A percentile compares a stretch with the other conserved stretches of the same genome.
Conservation (phyloP, 2,797 vertebrate genomes). For the Epinephelus awoara region DNA sequence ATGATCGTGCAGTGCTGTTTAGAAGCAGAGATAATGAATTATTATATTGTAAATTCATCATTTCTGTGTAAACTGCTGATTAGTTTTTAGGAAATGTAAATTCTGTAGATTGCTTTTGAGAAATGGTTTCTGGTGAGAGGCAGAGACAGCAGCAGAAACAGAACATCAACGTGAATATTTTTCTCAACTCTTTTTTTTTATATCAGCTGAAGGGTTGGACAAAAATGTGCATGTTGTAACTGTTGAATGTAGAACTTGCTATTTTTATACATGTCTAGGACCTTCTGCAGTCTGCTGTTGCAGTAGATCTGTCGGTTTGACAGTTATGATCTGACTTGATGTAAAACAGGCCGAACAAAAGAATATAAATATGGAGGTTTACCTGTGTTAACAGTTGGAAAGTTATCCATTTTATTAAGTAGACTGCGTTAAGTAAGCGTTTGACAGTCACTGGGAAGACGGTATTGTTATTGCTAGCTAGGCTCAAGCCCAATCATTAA, state of each 20-base stretch:
- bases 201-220: neutral
- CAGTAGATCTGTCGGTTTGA: too few species aligned
- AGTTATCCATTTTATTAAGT: neutral
- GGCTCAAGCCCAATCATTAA: neutral
- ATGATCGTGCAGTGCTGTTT: neutral
- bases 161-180: neutral
- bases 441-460: too few species aligned
- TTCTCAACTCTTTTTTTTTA: neutral
- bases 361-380: neutral
- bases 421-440: too few species aligned
- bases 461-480: neutral
- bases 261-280: too few species aligned
- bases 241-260: too few species aligned
- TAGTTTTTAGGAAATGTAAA: constrained; percentile 22
- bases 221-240: neutral
- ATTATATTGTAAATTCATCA: constrained; percentile 12
- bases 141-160: neutral
- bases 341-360: neutral
- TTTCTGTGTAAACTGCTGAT: constrained; percentile 2
- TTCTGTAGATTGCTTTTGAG: constrained; percentile 14
- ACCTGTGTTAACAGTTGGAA: too few species aligned
- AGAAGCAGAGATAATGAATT: constrained; percentile 10
- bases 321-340: neutral
- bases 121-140: neutral
- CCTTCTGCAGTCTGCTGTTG: neutral